Evolutionary conservation across 2,888 invertebrate species (phyloP), one percentile per base, ranked within the genome.

Genomic region (Crocallis elinguaria): DNA sequence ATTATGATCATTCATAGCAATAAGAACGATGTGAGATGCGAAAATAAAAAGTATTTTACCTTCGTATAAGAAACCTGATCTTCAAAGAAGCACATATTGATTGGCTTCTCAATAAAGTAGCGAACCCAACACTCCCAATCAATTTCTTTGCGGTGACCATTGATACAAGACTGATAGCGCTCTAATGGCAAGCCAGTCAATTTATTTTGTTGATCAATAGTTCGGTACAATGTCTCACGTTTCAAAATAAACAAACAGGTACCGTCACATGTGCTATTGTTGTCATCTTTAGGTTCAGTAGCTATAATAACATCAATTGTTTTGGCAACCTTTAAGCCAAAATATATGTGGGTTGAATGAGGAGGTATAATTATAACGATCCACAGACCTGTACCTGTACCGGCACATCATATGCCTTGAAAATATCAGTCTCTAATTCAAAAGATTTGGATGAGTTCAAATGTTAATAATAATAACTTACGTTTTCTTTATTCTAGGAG

Each of bases 401-500:
- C 19, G 23, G 8, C 7, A 23, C 8, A 1, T 23, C 23, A 1
- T 6, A 1, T 23, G 23, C 23, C 1, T 23, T 23, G 7, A 23
- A 23, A 23, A 8, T 23, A 23, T 23, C 8, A 3, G n/a, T n/a
- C n/a, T n/a, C n/a, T n/a, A n/a, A n/a, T 23, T 3, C 23, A 8
- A 8, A 23, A 23, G 23, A 23, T 23, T 6, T 23, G 8, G 23
- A 8, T 8, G 2, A 8, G 8, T 8, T 8, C 1, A 23, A 23
- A 8, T 23, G 7, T 8, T 23, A 23, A 23, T 8, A 5, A 23
- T 1, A 23, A 23, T 6, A 0, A 88, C 94, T 94, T 88, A 96
- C 96, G 94, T 93, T 90, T 97, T 97, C 86, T 96, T 97, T 70
- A 96, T 93, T 74, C 97, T 93, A 38, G 97, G 97, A 13, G 96